Evolutionary conservation across 2,888 invertebrate genomes (phyloP).

Genomic region (Plemyria rubiginata): DNA sequence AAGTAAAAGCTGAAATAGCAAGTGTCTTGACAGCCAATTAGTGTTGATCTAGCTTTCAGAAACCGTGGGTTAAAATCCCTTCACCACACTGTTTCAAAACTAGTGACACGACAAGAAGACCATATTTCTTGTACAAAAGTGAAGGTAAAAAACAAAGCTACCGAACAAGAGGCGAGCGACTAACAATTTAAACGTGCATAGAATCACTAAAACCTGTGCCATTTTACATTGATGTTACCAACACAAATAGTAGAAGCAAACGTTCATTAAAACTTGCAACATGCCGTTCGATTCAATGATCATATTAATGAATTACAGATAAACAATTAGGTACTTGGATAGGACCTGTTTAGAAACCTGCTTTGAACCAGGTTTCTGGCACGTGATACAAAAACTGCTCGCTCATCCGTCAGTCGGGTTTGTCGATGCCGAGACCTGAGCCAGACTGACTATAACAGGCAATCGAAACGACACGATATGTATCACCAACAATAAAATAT

Average conservation of each 20-base stretch:
- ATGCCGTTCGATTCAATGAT: conserved; percentile 24
- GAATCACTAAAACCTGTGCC: not conserved
- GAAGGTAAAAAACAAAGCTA: not conserved
- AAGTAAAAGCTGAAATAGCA: no score
- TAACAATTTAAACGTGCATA: not conserved
- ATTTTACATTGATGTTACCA: not conserved
- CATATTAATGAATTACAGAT: conserved; percentile 28
- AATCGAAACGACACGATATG: not conserved
- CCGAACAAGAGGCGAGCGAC: not conserved
- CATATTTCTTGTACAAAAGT: no score
- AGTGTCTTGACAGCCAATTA: no score
- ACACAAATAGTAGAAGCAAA: not conserved
- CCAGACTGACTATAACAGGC: not conserved
- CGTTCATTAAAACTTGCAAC: not conserved
- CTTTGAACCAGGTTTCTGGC: conserved; percentile 41
- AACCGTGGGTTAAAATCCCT: no score
- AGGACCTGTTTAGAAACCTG: conserved; percentile 41
- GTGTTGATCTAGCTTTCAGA: no score
- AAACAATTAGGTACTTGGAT: conserved; percentile 23
- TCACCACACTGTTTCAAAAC: no score
- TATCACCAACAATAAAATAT: not conserved
- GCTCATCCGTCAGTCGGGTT: conserved; percentile 33
- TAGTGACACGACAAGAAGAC: no score
- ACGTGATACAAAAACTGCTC: conserved; percentile 45
- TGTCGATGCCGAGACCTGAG: conserved; percentile 4